phyloP scores from a whole-genome alignment of 2,797 vertebrate genomes.

The Poecilia velifera region DNA sequence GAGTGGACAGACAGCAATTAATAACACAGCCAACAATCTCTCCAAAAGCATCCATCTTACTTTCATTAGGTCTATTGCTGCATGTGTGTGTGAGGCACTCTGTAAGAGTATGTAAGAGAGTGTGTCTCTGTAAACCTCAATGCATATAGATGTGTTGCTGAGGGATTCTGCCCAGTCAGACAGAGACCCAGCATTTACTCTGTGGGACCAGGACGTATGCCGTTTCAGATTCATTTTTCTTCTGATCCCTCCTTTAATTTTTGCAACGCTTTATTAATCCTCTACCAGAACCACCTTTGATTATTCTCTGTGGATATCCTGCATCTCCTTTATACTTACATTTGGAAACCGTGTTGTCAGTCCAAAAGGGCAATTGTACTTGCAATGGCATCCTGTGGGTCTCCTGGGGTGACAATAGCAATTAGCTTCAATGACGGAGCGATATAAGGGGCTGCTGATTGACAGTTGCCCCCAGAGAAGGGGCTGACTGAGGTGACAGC shows the following conservation, averaged over 20 bases:
- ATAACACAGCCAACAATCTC: constrained; percentile 85
- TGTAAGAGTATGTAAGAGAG: constrained; percentile 17
- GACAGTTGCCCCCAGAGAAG: constrained; percentile 80
- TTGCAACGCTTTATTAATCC: constrained; percentile 73
- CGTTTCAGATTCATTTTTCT: constrained; percentile 50
- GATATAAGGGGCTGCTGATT: constrained; percentile 78
- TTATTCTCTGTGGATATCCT: constrained; percentile 63
- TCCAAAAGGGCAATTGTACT: constrained; percentile 75
- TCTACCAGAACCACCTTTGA: constrained; percentile 71
- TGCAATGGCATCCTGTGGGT: constrained; percentile 75
- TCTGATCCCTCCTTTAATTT: constrained; percentile 76
- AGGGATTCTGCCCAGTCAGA: constrained; percentile 51
- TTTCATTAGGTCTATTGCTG: constrained; percentile 82
- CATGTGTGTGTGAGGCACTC: constrained; percentile 53
- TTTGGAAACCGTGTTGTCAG: constrained; percentile 74
- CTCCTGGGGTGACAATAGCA: constrained; percentile 81
- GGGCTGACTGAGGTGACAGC: constrained; percentile 80
- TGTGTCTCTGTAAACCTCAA: constrained; percentile 23
- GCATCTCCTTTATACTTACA: constrained; percentile 68
- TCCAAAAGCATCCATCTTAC: constrained; percentile 84
- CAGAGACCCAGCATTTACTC: constrained; percentile 55
- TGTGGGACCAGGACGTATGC: constrained; percentile 39
- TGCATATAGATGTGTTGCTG: constrained; percentile 62
- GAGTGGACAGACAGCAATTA: constrained; percentile 90
- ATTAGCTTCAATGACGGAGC: constrained; percentile 81